Evolutionary conservation across 2,113 vertebrate species (phyloP).

Genomic region (Shinisaurus crocodilurus): DNA sequence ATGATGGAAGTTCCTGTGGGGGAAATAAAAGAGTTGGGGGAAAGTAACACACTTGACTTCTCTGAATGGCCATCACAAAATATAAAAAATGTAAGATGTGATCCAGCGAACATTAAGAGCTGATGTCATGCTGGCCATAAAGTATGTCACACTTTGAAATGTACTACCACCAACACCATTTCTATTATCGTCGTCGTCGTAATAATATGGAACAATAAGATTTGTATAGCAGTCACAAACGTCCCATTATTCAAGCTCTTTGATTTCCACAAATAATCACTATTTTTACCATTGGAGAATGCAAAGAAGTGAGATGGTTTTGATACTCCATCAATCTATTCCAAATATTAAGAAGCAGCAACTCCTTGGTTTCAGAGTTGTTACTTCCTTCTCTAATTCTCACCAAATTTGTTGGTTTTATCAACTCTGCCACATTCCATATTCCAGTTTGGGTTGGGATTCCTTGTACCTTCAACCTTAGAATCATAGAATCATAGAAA

Average conservation of each 20-base stretch:
- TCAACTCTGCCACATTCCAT: too few species aligned
- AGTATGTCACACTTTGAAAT: not conserved
- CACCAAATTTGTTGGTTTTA: not conserved
- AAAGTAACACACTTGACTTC: not conserved
- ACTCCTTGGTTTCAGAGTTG: not conserved
- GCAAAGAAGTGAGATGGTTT: not conserved
- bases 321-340: not conserved
- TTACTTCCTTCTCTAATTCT: not conserved
- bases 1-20: not conserved
- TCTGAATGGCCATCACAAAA: not conserved
- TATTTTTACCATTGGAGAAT: not conserved
- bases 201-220: not conserved
- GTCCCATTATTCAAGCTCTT: not conserved
- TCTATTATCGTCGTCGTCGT: not conserved
- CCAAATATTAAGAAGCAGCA: not conserved
- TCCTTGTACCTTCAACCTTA: not conserved
- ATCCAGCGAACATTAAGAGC: not conserved
- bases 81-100: not conserved
- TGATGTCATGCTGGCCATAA: not conserved
- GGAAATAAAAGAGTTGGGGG: not conserved
- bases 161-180: not conserved
- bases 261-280: not conserved
- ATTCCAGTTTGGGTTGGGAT: not conserved
- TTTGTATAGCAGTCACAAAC: not conserved
- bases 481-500: too few species aligned